A percentile compares a stretch with the other conserved stretches of the same genome.
These are phyloP conservation scores for Vanacampus margaritifer DNA, from an alignment of 2,113 vertebrate species.

Conservation along the genomic window DNA sequence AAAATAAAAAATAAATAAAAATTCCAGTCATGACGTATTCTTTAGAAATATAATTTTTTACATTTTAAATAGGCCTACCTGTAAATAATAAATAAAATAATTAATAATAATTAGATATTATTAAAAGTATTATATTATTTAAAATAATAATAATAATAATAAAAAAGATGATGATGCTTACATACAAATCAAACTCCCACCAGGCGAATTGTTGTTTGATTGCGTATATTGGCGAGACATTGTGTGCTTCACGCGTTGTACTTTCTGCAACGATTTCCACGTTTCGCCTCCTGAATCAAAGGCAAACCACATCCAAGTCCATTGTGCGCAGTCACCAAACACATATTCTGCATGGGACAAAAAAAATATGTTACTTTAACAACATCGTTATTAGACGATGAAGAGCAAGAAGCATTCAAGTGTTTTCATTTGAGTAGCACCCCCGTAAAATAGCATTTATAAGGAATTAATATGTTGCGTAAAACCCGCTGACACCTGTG, in stretches of 20 bases:
- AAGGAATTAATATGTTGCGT: slow-evolving; percentile 12
- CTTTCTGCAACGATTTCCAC: slow-evolving; percentile 12
- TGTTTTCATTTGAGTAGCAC: slow-evolving; percentile 10
- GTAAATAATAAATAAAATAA: too few relatives aligned
- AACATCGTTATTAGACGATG: not conserved
- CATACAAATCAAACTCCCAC: not conserved
- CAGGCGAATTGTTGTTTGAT: not conserved
- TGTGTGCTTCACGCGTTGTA: slow-evolving; percentile 26
- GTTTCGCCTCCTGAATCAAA: slow-evolving; percentile 41
- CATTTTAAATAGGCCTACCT: not conserved
- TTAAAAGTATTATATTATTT: not conserved
- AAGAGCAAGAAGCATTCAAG: not conserved
- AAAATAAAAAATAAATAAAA: not conserved
- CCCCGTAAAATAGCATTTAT: slow-evolving; percentile 7
- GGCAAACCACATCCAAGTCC: slow-evolving; percentile 41
- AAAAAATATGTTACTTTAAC: not conserved
- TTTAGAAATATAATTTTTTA: not conserved
- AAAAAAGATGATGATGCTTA: not conserved
- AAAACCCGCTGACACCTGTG: not conserved
- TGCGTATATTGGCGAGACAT: slow-evolving; percentile 2
- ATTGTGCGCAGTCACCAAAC: slow-evolving; percentile 21
- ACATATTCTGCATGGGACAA: slow-evolving; percentile 6
- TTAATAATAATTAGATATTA: not conserved
- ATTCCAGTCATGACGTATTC: not conserved
- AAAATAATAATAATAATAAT: not conserved